Conservation (phyloP, 2,888 invertebrate genomes). For the Bellardia pandia region DNA sequence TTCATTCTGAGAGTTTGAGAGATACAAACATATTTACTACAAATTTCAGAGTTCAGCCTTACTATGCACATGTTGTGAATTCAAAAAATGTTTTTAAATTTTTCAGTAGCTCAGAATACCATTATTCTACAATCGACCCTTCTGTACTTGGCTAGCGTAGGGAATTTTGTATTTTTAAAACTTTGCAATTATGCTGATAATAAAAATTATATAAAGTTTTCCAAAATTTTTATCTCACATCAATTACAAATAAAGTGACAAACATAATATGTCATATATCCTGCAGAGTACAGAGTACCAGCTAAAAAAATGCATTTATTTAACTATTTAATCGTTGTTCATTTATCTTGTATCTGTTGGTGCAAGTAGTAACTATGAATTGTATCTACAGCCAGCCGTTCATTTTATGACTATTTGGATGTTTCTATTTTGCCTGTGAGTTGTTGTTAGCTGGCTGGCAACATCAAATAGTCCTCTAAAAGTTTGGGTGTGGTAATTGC, state of each 20-base stretch:
- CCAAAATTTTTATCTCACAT: constrained; percentile 9
- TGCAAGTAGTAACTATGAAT: constrained; percentile 58
- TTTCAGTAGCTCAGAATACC: too few species aligned
- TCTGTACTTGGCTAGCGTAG: too few species aligned
- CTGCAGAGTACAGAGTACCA: neutral
- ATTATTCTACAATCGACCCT: too few species aligned
- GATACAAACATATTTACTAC: too few species aligned
- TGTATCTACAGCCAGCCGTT: constrained; percentile 53
- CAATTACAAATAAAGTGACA: constrained; percentile 8
- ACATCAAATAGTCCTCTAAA: constrained; percentile 58
- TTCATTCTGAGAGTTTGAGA: too few species aligned
- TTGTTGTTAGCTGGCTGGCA: constrained; percentile 16
- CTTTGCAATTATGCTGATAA: too few species aligned
- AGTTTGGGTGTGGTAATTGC: constrained; percentile 72
- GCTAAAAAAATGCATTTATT: constrained; percentile 46
- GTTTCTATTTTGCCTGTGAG: constrained; percentile 48
- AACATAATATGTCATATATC: constrained; percentile 24
- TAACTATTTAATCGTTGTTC: constrained; percentile 67
- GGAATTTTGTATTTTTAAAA: too few species aligned
- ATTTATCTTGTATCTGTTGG: constrained; percentile 70
- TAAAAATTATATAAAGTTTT: too few species aligned
- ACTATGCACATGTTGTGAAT: too few species aligned
- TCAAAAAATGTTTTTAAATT: too few species aligned
- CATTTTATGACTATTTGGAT: constrained; percentile 65
- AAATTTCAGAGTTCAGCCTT: too few species aligned